phyloP scores from a whole-genome alignment of 2,113 vertebrate genomes.

The Pipra filicauda region DNA sequence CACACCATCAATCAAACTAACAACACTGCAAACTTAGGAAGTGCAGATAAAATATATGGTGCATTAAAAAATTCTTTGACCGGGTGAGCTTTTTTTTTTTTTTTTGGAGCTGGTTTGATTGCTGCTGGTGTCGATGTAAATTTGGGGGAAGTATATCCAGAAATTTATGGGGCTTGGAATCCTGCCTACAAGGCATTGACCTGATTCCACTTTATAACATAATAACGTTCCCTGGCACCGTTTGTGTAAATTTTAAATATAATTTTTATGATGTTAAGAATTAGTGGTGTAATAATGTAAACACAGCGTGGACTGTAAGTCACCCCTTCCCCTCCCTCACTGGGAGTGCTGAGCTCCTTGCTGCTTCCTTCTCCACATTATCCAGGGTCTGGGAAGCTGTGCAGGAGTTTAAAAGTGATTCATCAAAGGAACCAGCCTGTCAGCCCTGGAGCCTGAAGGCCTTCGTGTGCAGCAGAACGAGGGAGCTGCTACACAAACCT shows the following conservation, averaged over 20 bases:
- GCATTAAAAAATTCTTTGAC: conserved; percentile 71
- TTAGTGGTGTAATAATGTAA: conserved; percentile 70
- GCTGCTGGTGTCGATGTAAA: conserved; percentile 65
- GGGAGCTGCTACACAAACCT: background rate
- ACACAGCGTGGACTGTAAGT: conserved; percentile 58
- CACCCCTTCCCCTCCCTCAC: background rate
- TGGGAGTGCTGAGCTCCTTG: background rate
- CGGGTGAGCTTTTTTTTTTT: conserved; percentile 49
- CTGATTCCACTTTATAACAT: conserved; percentile 68
- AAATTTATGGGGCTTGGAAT: conserved; percentile 62
- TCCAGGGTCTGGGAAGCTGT: background rate
- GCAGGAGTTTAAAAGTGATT: background rate
- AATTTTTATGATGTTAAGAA: conserved; percentile 57
- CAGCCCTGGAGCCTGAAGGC: background rate
- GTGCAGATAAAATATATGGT: conserved; percentile 76
- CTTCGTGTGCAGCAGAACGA: background rate
- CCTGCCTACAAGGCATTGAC: conserved; percentile 42
- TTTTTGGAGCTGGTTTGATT: conserved; percentile 53
- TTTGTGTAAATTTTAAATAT: conserved; percentile 42
- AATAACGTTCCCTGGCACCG: background rate
- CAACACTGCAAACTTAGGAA: conserved; percentile 73
- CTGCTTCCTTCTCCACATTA: background rate
- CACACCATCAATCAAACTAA: conserved; percentile 77
- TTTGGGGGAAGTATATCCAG: conserved; percentile 59
- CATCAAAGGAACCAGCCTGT: background rate